Conservation (phyloP, 2,888 invertebrate genomes). For the Molanna angustata region DNA sequence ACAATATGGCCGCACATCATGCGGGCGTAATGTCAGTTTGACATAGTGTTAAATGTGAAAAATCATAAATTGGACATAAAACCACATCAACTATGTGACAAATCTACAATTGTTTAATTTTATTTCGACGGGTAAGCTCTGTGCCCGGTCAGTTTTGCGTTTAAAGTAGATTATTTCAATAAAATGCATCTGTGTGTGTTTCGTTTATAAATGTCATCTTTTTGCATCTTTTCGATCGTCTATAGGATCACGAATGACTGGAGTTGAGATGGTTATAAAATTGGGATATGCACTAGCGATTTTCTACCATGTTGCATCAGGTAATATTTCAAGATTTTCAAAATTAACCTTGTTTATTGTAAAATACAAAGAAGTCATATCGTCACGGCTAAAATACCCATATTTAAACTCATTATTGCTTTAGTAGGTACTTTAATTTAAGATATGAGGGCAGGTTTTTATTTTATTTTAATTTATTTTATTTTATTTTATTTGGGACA, state of each 20-base stretch:
- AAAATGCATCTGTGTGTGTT: no score
- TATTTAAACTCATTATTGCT: no score
- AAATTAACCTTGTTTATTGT: neutral
- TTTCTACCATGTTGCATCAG: conserved; percentile 23
- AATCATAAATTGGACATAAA: neutral
- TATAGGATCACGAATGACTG: conserved; percentile 8
- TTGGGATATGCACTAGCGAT: conserved; percentile 14
- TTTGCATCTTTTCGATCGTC: conserved; percentile 8
- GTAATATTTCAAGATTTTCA: conserved; percentile 2
- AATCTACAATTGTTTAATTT: no score
- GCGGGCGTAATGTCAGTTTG: conserved; percentile 15
- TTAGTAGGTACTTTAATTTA: no score
- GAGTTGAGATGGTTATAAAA: conserved; percentile 22
- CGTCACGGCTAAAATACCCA: no score
- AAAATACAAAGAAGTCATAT: no score
- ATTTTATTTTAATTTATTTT: no score
- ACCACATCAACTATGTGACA: neutral
- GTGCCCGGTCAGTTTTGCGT: no score
- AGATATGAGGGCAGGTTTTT: no score
- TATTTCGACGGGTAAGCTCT: no score
- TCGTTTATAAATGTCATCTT: conserved; percentile 21
- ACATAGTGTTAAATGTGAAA: neutral
- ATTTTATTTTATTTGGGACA: no score
- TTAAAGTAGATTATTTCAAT: no score
- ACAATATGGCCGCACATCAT: conserved; percentile 22